Percentiles rank a stretch among this genome's conserved stretches.
Conservation (phyloP, 2,113 vertebrate species). For the Mungos mungo region DNA sequence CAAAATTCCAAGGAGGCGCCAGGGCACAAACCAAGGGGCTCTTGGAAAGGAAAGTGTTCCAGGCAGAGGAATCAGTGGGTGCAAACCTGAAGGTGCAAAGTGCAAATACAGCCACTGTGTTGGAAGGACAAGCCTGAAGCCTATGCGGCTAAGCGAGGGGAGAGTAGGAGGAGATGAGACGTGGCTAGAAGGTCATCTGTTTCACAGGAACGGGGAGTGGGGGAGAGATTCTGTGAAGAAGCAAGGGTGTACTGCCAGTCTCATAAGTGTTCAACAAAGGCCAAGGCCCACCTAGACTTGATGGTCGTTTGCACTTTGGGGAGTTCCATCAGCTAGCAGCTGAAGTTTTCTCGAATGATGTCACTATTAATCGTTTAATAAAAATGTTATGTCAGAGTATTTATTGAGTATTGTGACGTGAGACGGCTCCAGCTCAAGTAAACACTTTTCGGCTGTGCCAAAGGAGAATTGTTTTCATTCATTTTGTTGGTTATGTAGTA, state of each 20-base stretch:
- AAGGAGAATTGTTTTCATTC: constrained; percentile 59
- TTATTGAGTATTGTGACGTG: constrained; percentile 54
- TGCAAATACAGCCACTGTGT: neutral
- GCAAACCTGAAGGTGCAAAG: neutral
- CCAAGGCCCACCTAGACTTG: neutral
- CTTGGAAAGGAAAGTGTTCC: neutral
- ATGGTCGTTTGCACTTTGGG: neutral
- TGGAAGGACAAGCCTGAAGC: neutral
- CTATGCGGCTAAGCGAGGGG: neutral
- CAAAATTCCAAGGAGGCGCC: neutral
- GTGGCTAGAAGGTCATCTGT: neutral
- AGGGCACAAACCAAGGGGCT: neutral
- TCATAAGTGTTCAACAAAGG: neutral
- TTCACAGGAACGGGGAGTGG: neutral
- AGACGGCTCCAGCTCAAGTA: constrained; percentile 54
- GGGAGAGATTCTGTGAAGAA: neutral
- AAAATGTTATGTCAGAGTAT: constrained; percentile 68
- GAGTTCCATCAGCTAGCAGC: constrained; percentile 51
- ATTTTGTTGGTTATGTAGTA: constrained; percentile 50
- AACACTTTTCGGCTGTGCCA: constrained; percentile 60
- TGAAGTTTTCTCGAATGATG: constrained; percentile 69
- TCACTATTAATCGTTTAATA: constrained; percentile 71
- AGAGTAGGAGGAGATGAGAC: neutral
- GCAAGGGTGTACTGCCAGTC: neutral
- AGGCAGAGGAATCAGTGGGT: neutral